Base-by-base conservation (phyloP, 1,140 invertebrate genomes). In the Ylistrum balloti region DNA sequence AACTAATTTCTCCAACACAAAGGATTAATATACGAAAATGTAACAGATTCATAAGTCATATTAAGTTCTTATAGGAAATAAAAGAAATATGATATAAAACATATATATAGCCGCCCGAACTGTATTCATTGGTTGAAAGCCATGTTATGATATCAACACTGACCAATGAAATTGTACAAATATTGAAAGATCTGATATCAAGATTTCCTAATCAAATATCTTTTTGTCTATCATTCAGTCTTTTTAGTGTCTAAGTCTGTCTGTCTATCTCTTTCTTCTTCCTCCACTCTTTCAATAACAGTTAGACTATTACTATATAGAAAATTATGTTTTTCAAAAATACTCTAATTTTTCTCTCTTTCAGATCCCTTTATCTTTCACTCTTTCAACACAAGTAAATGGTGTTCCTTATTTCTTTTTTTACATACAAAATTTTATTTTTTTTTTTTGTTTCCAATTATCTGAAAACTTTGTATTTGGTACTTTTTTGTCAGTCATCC, bases 131-230 rank as follows among this genome's bases (percentile, higher is more conserved):
- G 35, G 45, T 48, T 48, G 45, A 48, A 48, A 48, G 45, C 5
- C 22, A 74, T 74, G n/a, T 74, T n/a, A 28, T 74, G n/a, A 3
- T 5, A 17, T 15, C 20, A 7, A 17, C 22, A 56, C 9, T 74
- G n/a, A 74, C 56, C 56, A 74, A 28, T 74, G 56, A 74, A 74
- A 74, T 28, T 74, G 56, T 74, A 74, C 56, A 74, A n/a, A n/a
- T 28, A 74, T 45, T 17, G 17, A 45, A 28, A 28, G 56, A 17
- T 74, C 22, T 28, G 13, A 9, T 74, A 28, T 28, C 56, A 5
- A 74, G 56, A 22, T 74, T 56, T 74, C 22, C n/a, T 28, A 7
- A 17, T 74, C 56, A 28, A 28, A 28, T 28, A 28, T 28, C n/a
- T 28, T 5, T 74, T n/a, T 74, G 9, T 74, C n/a, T 28, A 28